phyloP scores from a whole-genome alignment of 92 coral and sea anemone species.

The Nematostella vectensis region DNA sequence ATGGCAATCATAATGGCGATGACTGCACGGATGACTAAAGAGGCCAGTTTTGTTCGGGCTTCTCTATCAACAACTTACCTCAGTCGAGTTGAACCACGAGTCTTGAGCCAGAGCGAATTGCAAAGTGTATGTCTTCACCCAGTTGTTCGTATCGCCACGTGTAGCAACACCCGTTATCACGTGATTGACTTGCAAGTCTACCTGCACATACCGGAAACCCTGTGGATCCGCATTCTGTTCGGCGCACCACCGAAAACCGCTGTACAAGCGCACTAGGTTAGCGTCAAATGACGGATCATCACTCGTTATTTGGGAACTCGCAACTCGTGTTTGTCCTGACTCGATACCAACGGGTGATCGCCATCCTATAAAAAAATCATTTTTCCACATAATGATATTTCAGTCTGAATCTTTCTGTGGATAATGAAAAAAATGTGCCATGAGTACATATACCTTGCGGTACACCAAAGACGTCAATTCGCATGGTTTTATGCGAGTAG shows the following conservation, averaged over 20 bases:
- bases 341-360: neutral
- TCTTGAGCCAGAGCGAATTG: no score
- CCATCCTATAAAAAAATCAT: no score
- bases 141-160: neutral
- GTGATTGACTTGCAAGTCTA: neutral
- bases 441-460: conserved; percentile 4
- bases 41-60: no score
- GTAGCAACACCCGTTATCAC: neutral
- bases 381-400: no score
- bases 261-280: conserved; percentile 1
- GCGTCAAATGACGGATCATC: neutral
- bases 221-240: neutral
- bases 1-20: no score
- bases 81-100: no score
- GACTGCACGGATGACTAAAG: no score
- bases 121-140: no score
- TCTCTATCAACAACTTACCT: no score
- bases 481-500: neutral
- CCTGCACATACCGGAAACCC: neutral
- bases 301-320: neutral
- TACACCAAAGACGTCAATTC: neutral
- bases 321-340: neutral
- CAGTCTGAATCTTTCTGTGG: no score
- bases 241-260: conserved; percentile 2
- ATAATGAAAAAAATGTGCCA: no score